phyloP scores from a whole-genome alignment of 2,888 invertebrate genomes.

The Hypselothyrea guttata region DNA sequence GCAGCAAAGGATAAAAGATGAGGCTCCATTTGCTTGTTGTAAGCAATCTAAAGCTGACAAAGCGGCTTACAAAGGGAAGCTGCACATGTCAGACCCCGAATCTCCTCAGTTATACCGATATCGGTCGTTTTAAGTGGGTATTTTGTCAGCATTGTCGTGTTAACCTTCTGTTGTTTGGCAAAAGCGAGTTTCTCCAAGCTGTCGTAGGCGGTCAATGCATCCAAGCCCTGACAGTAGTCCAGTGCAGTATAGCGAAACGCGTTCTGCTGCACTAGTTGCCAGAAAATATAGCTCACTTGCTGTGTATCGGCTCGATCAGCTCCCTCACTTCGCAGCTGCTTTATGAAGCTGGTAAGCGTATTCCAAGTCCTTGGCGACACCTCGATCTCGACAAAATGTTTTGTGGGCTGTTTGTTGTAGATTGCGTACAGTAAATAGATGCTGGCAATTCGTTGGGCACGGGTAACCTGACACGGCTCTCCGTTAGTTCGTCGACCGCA shows the following conservation, averaged over 20 bases:
- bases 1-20: constrained; percentile 45
- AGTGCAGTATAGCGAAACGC: constrained; percentile 72
- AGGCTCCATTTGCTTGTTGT: constrained; percentile 70
- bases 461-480: constrained; percentile 26
- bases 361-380: constrained; percentile 64
- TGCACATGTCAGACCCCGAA: constrained; percentile 42
- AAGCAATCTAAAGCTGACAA: constrained; percentile 65
- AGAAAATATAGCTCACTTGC: constrained; percentile 64
- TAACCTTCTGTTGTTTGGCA: constrained; percentile 16
- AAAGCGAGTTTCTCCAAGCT: constrained; percentile 36
- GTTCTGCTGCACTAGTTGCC: constrained; percentile 55
- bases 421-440: constrained; percentile 75
- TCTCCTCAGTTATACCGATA: constrained; percentile 48
- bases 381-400: constrained; percentile 71
- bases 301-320: constrained; percentile 39
- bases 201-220: constrained; percentile 73
- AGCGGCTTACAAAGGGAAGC: constrained; percentile 45
- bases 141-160: constrained; percentile 1
- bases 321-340: constrained; percentile 20
- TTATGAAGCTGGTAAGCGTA: constrained; percentile 52
- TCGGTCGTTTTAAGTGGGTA: constrained; percentile 36
- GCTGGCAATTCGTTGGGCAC: constrained; percentile 64
- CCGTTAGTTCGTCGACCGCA: constrained; percentile 52
- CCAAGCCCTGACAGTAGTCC: constrained; percentile 70
- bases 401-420: constrained; percentile 79